Evolutionary conservation across 2,888 invertebrate genomes (phyloP).

Genomic region (Drosophila mulleri): DNA sequence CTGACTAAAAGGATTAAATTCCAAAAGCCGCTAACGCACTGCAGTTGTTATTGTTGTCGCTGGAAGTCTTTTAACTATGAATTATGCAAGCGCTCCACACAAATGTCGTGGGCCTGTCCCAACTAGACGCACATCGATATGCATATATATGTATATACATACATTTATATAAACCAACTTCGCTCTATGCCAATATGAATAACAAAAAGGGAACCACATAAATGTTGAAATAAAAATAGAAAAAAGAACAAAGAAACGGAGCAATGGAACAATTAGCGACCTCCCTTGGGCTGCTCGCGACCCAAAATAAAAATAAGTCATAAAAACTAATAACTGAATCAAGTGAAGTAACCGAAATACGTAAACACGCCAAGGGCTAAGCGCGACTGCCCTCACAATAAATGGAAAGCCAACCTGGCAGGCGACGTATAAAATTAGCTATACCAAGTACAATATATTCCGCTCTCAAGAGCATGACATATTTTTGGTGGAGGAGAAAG

Average conservation of each 20-base stretch:
- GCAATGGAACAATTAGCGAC: constrained; percentile 63
- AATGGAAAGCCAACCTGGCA: constrained; percentile 4
- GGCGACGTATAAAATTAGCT: constrained; percentile 25
- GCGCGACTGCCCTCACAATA: constrained; percentile 6
- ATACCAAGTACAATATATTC: background rate
- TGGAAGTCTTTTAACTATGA: constrained; percentile 52
- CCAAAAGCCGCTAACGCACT: constrained; percentile 40
- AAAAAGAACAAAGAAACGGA: constrained; percentile 21
- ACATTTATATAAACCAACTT: background rate
- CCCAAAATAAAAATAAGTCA: constrained; percentile 44
- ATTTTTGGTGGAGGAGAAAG: no score
- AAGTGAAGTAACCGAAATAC: constrained; percentile 42
- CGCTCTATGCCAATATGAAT: background rate
- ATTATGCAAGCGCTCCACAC: constrained; percentile 57
- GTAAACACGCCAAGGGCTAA: constrained; percentile 52
- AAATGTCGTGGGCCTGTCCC: background rate
- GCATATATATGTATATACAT: background rate
- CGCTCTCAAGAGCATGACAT: background rate
- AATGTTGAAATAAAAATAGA: constrained; percentile 44
- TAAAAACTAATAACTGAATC: constrained; percentile 67
- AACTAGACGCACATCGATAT: background rate
- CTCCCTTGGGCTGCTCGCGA: constrained; percentile 37
- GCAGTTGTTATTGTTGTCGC: constrained; percentile 28
- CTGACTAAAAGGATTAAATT: constrained; percentile 74
- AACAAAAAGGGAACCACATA: constrained; percentile 28